Base-by-base conservation (phyloP, 2,113 vertebrate species). In the Pica pica region DNA sequence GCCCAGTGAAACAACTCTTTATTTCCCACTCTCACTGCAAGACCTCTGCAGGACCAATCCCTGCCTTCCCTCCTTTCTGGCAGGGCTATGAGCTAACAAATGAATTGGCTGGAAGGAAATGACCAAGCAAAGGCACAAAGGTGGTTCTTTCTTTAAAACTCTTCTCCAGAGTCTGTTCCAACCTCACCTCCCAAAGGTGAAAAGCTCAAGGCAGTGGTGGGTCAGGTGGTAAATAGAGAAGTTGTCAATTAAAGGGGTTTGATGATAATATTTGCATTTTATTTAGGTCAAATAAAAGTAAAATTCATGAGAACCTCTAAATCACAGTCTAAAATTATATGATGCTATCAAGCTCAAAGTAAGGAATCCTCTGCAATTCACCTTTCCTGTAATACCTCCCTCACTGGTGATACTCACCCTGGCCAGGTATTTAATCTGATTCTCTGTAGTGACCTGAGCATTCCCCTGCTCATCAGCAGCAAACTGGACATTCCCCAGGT, bases 401-500 rank as follows among this genome's bases (percentile, higher is more conserved):
- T 37, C 33, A 9, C 10, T n/a, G 71, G 27, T 15, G 18, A 18
- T 6, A 91, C 98, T 98, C 97, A 99, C 99, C 98, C 99, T 98
- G 76, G 98, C 97, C 97, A 99, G 98, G 93, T 99, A 99, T 97
- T 99, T 99, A 88, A 99, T 99, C 98, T 99, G 99, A 37, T 98
- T 99, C 90, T 99, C 99, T 3, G 98, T 98, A 24, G 98, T 98
- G 96, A 99, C 99, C 95, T 98, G 98, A 63, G 98, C 98, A 3
- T 97, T 98, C 39, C 99, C 99, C 69, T 99, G 98, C 39, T 99
- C 99, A 6, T 99, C 98, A 3, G 97, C 98, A 12, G 98, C 98
- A 68, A 99, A 99, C 94, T 99, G 99, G 89, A 99, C 98, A 9
- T 99, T 99, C 23, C 99, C 99, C 95, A 99, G 95, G 86, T 99